Conservation (phyloP, 92 coral and sea anemone species). For the Blastomussa wellsi region DNA sequence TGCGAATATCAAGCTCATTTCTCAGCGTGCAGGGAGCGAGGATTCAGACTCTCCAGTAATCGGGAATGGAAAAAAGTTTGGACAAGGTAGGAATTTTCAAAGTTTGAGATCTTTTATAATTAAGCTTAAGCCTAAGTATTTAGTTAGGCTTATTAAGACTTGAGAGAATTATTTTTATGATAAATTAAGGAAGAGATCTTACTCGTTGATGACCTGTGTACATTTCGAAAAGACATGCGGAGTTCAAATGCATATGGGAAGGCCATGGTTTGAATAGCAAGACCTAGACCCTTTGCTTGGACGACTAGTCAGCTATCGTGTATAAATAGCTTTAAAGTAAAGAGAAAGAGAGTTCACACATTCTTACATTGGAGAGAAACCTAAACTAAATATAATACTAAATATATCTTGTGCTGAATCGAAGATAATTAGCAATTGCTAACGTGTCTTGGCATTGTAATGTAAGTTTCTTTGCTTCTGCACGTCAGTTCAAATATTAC, state of each 20-base stretch:
- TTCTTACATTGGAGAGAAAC: neutral
- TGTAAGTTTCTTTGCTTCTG: neutral
- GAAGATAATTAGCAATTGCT: neutral
- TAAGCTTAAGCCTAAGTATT: too few species aligned
- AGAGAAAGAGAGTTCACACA: too few species aligned
- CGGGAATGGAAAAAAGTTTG: neutral
- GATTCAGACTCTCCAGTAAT: constrained; percentile 48
- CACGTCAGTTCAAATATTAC: neutral
- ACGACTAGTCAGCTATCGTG: too few species aligned
- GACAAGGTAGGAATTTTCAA: neutral
- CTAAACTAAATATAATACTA: neutral
- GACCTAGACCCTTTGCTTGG: too few species aligned
- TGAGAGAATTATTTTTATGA: too few species aligned
- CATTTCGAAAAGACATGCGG: neutral
- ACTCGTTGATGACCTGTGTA: neutral
- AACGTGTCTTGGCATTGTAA: neutral
- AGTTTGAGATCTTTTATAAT: neutral
- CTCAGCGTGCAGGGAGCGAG: neutral
- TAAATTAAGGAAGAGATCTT: neutral
- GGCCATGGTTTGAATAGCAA: neutral
- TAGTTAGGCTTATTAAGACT: neutral
- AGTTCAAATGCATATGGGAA: too few species aligned
- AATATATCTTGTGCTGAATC: neutral
- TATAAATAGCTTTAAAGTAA: too few species aligned
- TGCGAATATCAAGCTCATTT: neutral